Conservation (phyloP, 2,113 vertebrate genomes). For the Archilochus colubris region DNA sequence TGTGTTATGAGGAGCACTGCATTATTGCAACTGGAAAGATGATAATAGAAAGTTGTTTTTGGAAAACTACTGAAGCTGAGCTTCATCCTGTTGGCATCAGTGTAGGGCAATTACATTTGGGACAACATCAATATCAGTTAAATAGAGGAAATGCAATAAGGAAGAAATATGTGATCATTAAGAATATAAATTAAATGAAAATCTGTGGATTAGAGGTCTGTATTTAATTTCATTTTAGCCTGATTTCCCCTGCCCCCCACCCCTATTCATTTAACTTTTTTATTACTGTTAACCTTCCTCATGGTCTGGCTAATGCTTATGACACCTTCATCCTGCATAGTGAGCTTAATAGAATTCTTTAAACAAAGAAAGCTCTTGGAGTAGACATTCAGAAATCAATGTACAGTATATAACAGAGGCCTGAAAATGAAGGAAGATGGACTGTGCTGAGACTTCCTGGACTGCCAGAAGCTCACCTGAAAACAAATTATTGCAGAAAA, state of each 20-base stretch:
- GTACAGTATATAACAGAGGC: neutral
- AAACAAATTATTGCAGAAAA: neutral
- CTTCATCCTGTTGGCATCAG: neutral
- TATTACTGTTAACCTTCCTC: neutral
- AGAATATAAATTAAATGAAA: constrained; percentile 26
- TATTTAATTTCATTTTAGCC: constrained; percentile 29
- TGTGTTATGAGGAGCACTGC: neutral
- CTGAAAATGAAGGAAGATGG: neutral
- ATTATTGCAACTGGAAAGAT: neutral
- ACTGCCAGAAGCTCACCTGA: neutral
- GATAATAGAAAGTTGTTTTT: neutral
- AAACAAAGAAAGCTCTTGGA: neutral
- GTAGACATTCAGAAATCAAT: neutral
- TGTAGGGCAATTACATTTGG: neutral
- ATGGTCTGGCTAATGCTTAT: neutral
- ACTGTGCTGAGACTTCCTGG: neutral
- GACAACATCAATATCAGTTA: constrained; percentile 27
- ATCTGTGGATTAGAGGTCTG: neutral
- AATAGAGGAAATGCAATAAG: constrained; percentile 24
- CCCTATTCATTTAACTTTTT: constrained; percentile 10
- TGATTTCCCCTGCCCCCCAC: rapidly evolving
- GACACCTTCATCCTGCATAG: neutral
- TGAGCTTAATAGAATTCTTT: neutral
- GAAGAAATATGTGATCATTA: constrained; percentile 30
- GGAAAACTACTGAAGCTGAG: constrained; percentile 29